Conservation (phyloP, 2,888 invertebrate species). For the Aporophyla lueneburgensis region DNA sequence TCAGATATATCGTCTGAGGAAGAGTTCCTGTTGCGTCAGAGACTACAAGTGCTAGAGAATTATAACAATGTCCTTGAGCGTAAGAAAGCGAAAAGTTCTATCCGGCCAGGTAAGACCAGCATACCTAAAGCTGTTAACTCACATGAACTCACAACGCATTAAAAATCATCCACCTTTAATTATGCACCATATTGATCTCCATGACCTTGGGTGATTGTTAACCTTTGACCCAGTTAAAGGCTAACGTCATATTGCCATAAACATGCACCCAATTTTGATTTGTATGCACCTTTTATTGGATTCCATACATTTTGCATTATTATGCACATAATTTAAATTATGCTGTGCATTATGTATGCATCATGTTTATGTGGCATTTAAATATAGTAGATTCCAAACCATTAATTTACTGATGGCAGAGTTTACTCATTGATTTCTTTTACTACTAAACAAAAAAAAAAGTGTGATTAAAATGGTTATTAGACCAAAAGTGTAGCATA, state of each 20-base stretch:
- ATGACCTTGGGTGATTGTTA: conserved; percentile 44
- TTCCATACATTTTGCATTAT: neutral
- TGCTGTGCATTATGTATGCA: neutral
- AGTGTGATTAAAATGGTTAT: neutral
- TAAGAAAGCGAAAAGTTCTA: conserved; percentile 83
- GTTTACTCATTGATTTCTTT: neutral
- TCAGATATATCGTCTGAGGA: conserved; percentile 89
- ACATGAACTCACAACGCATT: neutral
- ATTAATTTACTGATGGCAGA: neutral
- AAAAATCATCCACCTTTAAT: neutral
- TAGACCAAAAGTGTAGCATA: neutral
- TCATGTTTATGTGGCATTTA: neutral
- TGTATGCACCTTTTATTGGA: conserved; percentile 12
- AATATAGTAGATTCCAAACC: neutral
- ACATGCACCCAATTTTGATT: neutral
- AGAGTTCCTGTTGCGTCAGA: conserved; percentile 85
- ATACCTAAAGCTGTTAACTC: neutral
- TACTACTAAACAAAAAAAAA: neutral
- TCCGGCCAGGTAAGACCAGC: conserved; percentile 75
- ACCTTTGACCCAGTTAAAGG: conserved; percentile 63
- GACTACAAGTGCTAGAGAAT: conserved; percentile 86
- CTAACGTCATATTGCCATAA: conserved; percentile 1
- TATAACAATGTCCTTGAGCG: conserved; percentile 89
- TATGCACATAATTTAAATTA: neutral
- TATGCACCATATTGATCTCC: neutral